phyloP scores from a whole-genome alignment of 2,888 invertebrate species.

The Pterostichus niger region DNA sequence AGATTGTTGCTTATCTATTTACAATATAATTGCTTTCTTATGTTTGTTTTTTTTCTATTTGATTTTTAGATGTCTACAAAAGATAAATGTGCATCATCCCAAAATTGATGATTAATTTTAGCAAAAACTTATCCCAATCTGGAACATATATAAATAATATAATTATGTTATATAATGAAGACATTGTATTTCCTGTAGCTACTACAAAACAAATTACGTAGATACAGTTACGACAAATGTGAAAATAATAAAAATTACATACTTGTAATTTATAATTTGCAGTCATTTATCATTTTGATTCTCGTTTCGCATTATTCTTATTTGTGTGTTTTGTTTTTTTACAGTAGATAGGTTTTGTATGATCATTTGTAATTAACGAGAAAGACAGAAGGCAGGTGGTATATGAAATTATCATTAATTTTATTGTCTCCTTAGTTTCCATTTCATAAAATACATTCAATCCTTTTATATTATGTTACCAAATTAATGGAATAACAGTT shows the following conservation, averaged over 20 bases:
- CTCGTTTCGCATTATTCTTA: constrained; percentile 47
- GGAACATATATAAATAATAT: not conserved
- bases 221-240: constrained; percentile 39
- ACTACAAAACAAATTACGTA: constrained; percentile 51
- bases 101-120: not conserved
- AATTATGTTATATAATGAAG: constrained; percentile 39
- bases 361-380: constrained; percentile 49
- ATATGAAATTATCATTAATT: constrained; percentile 47
- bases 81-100: no score
- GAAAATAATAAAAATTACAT: constrained; percentile 54
- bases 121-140: not conserved
- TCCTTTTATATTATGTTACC: not conserved
- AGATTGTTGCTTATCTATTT: constrained; percentile 22
- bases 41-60: not conserved
- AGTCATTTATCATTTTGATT: constrained; percentile 47
- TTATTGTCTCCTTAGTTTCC: constrained; percentile 13
- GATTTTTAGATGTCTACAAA: no score
- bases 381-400: constrained; percentile 43
- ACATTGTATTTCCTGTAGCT: constrained; percentile 34
- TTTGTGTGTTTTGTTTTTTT: constrained; percentile 49
- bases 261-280: constrained; percentile 53
- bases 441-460: not conserved
- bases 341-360: constrained; percentile 14
- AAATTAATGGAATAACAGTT: constrained; percentile 13
- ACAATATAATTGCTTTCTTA: constrained; percentile 44